Evolutionary conservation across 2,797 vertebrate genomes (phyloP).

Genomic region (Perodicticus potto): DNA sequence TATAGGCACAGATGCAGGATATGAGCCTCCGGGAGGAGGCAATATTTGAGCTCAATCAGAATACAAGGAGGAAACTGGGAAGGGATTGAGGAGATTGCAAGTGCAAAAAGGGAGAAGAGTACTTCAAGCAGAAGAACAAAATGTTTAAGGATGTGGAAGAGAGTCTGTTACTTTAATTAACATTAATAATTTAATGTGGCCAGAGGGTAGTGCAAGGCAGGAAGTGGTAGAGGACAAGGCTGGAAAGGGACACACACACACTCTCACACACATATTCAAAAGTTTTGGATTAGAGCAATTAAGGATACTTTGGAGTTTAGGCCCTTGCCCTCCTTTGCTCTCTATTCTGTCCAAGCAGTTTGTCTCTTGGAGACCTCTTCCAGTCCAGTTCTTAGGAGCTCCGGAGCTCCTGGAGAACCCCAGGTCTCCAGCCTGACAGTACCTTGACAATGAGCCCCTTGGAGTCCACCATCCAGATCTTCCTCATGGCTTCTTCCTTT

Average conservation of each 20-base stretch:
- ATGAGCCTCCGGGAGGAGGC: neutral
- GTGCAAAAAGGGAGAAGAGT: neutral
- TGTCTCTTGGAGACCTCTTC: neutral
- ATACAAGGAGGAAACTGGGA: neutral
- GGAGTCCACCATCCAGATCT: constrained; percentile 99
- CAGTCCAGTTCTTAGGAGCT: neutral
- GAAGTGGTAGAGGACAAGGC: neutral
- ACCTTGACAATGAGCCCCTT: constrained; percentile 98
- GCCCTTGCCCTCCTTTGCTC: neutral
- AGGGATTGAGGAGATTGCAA: neutral
- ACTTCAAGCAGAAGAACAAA: constrained; percentile 5
- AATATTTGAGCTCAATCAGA: neutral
- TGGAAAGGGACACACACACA: neutral
- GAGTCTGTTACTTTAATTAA: neutral
- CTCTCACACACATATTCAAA: neutral
- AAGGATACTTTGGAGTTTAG: neutral
- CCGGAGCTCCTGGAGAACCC: neutral
- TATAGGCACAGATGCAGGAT: neutral
- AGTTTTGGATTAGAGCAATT: neutral
- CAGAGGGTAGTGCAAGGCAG: neutral
- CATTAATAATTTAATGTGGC: neutral
- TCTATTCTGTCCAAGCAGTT: constrained; percentile 7
- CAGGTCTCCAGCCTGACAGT: constrained; percentile 58
- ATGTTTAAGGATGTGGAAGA: neutral
- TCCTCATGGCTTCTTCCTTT: constrained; percentile 92